Evolutionary conservation across 2,888 invertebrate species (phyloP).

Genomic region (Harpagoxenus sublaevis): DNA sequence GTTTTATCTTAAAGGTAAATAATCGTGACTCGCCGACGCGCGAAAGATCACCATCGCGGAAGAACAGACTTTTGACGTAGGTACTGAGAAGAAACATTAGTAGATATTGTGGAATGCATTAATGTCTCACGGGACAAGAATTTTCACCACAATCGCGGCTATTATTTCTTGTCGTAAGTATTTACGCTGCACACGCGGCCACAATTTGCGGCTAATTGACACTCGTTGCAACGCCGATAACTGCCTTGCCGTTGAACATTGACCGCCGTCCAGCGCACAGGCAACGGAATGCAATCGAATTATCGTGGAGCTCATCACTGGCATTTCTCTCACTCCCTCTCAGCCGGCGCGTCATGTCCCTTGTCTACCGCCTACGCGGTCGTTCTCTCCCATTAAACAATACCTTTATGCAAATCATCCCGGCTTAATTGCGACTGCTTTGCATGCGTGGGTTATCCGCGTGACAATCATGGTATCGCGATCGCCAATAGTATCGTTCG

Average conservation of each 20-base stretch:
- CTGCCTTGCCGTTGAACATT: constrained; percentile 45
- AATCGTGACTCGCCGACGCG: background rate
- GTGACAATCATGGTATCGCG: constrained; percentile 74
- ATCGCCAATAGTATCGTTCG: constrained; percentile 63
- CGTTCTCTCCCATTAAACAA: constrained; percentile 72
- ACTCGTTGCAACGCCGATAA: constrained; percentile 30
- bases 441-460: constrained; percentile 76
- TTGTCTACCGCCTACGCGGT: constrained; percentile 56
- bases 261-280: constrained; percentile 44
- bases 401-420: constrained; percentile 76
- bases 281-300: constrained; percentile 75
- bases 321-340: constrained; percentile 60
- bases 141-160: background rate
- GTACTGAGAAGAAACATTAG: no score
- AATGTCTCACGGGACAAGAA: background rate
- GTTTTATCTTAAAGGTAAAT: background rate
- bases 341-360: constrained; percentile 6
- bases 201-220: constrained; percentile 37
- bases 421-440: constrained; percentile 77
- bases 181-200: background rate
- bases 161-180: no score
- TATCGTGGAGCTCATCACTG: constrained; percentile 72
- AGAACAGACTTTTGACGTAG: background rate
- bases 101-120: background rate
- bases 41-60: background rate